A percentile compares a stretch with the other conserved stretches of the same genome.
phyloP scores from a whole-genome alignment of 2,797 vertebrate genomes.

The Amblyraja radiata region DNA sequence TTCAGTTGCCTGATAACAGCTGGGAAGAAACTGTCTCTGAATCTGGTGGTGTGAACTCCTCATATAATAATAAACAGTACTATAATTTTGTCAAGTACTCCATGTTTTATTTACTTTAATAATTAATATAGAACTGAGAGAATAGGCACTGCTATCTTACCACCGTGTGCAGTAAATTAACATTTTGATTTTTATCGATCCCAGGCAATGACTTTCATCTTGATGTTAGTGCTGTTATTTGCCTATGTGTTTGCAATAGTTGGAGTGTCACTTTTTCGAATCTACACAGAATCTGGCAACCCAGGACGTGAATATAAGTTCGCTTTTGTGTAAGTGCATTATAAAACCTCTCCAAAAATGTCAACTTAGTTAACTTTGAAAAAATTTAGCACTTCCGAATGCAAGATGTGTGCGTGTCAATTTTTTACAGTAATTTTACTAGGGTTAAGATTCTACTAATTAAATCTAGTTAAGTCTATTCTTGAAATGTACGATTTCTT shows the following conservation, averaged over 20 bases:
- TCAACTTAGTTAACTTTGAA: background rate
- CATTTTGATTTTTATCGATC: constrained; percentile 24
- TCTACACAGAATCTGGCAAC: constrained; percentile 48
- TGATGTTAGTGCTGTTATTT: constrained; percentile 53
- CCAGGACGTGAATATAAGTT: constrained; percentile 45
- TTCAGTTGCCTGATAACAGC: too few relatives aligned
- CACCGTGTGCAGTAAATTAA: background rate
- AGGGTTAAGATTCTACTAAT: background rate
- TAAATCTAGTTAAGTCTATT: background rate
- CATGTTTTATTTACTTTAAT: background rate
- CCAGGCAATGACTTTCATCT: constrained; percentile 53
- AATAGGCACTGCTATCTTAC: background rate
- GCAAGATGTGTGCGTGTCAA: background rate
- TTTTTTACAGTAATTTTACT: background rate
- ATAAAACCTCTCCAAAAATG: background rate
- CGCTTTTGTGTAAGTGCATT: constrained; percentile 50
- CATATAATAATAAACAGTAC: too few relatives aligned
- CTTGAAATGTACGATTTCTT: background rate
- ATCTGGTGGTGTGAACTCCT: too few relatives aligned
- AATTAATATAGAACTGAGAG: background rate
- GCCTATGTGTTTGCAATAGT: constrained; percentile 55
- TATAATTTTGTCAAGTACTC: background rate
- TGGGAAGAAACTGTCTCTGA: too few relatives aligned
- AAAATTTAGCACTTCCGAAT: too few relatives aligned
- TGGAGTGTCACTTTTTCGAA: constrained; percentile 54